Percentiles rank a stretch among this genome's conserved stretches.
Evolutionary conservation across 2,888 invertebrate genomes (phyloP).

Genomic region (Hyalella azteca): DNA sequence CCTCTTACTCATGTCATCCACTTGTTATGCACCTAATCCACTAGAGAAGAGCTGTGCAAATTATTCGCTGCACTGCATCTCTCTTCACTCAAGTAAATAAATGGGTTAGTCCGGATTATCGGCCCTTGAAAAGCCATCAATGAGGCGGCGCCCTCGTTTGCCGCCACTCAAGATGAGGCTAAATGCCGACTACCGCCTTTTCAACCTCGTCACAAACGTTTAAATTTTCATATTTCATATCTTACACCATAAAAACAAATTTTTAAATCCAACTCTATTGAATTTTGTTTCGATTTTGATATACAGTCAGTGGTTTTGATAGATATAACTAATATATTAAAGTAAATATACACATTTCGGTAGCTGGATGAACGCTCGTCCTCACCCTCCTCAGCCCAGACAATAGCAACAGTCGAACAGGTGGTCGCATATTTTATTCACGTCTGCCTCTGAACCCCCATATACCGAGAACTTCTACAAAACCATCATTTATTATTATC

Average conservation of each 20-base stretch:
- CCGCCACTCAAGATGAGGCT: neutral
- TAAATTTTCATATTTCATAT: no score
- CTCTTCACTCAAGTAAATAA: conserved; percentile 29
- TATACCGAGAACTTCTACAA: neutral
- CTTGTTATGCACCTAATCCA: no score
- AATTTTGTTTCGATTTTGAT: no score
- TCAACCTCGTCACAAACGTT: neutral
- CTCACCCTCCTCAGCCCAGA: conserved; percentile 7
- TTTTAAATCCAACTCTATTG: no score
- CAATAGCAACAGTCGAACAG: conserved; percentile 35
- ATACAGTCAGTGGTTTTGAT: no score
- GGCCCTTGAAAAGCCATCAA: conserved; percentile 24
- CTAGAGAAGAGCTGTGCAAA: conserved; percentile 1
- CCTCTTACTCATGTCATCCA: no score
- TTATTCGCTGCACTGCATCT: conserved; percentile 4
- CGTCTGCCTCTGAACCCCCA: conserved; percentile 8
- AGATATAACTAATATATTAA: no score
- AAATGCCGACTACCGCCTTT: neutral
- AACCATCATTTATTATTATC: no score
- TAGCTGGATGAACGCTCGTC: neutral
- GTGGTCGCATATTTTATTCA: conserved; percentile 36
- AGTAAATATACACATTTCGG: no score
- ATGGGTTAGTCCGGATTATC: conserved; percentile 34
- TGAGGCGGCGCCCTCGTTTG: neutral
- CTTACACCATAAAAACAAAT: no score